Evolutionary conservation across 2,888 invertebrate genomes (phyloP), one percentile per base, ranked within the genome.

Genomic region (Leistus spinibarbis): DNA sequence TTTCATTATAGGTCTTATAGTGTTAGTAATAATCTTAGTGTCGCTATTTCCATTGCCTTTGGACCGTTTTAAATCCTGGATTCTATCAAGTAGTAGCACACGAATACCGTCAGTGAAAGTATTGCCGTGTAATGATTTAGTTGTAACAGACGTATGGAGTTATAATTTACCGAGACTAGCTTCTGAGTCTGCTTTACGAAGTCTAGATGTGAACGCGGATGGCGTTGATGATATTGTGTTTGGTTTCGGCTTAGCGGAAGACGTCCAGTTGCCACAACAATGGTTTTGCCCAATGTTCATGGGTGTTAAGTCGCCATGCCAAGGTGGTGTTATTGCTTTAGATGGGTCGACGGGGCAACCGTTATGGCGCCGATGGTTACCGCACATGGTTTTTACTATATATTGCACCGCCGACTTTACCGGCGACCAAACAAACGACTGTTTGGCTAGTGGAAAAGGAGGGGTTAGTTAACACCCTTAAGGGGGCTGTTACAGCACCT

Each of bases 241-340:
- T 77, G 94, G 94, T 77, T 95, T 92, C 85, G 93, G 92, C 70
- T 93, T 94, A 84, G 84, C 83, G 63, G 84, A 84, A 70, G 91
- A 91, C 81, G 90, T 90, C 60, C 87, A 89, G 1, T 82, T 91
- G 78, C 87, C 88, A 0, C 86, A 88, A 20, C 88, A 89, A 78
- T 86, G 88, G 78, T 87, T 89, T 65, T 91, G 93, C 80, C 89
- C 90, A 77, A 88, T 92, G 76, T 91, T 91, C 81, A 91, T 93
- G 81, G 89, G 89, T 66, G 90, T 91, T 9, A 87, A 88, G 69
- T 82, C 85, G 4, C 90, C 91, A 0, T 95, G 95, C 82, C 89
- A 91, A 77, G 95, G 94, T 3, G 94, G 95, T 5, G 87, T 94
- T 9, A 85, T 94, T 78, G 93, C 93, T 0, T 82, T 95, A n/a